Base-by-base conservation (phyloP, 2,888 invertebrate species). In the Atethmia centrago region DNA sequence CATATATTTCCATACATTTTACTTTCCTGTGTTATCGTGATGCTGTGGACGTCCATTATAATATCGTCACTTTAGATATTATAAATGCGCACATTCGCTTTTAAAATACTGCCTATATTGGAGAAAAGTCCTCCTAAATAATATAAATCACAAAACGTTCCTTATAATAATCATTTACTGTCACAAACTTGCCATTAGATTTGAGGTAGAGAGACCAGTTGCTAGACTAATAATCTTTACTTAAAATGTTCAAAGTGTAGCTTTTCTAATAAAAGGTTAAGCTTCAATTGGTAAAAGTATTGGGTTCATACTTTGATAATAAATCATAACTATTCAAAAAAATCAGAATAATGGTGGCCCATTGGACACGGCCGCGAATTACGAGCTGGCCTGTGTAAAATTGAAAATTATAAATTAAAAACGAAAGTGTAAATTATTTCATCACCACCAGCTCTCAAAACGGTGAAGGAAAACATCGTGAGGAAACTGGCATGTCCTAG, bases 181-280 rank as follows among this genome's bases (percentile, higher is more conserved):
- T 85, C 85, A 83, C 85, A 85, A 85, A 84, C 68, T 80, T 80
- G 70, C 62, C 69, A 62, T 63, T 71, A 70, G 67, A 59, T 12
- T 14, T 62, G 28, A n/a, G 58, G 40, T 66, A 58, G 9, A 31
- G 14, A 36, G 21, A 73, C 45, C 66, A 66, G 19, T 71, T 64
- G 40, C 1, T 56, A 40, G n/a, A 25, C 2, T 14, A 36, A 12
- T 40, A 16, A n/a, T 31, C 1, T 16, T 9, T 16, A n/a, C 9
- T 16, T n/a, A 5, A 36, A 2, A 59, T 62, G 12, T 45, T 62
- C 19, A 19, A 62, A 14, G 45, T 45, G 21, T 21, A 25, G 10
- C 3, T 10, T 0, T 42, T 42, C 10, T 59, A 36, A 3, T 40
- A 36, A 21, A 36, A n/a, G 9, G 14, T 16, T 59, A 40, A n/a